Base-by-base conservation (phyloP, 2,888 invertebrate species). In the Ornithoptera alexandrae region DNA sequence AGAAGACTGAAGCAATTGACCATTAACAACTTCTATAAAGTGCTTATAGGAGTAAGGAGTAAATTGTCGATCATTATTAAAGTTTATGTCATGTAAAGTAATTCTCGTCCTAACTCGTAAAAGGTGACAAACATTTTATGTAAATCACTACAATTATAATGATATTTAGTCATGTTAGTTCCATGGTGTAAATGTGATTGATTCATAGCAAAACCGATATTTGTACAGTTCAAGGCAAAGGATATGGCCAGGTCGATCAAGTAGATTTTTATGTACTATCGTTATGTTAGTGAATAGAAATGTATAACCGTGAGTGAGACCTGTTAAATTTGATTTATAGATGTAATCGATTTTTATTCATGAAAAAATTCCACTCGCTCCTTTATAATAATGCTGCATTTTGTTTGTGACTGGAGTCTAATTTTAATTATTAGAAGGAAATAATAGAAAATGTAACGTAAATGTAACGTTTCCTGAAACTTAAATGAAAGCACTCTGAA, bases 81-180 rank as follows among this genome's bases (percentile, higher is more conserved):
- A 10, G 36, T 20, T 22, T 22, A 39, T 62, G 56, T 69, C 42
- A 65, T 65, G 62, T 46, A 62, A 65, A 63, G 42, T 20, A 57
- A 7, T 17, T 2, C 5, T 17, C 22, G 46, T 57, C 62, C 36
- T 62, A 58, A 57, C 18, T 69, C 4, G 15, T 18, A 46, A 60
- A 62, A 30, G 39, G 39, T 61, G 59, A n/a, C 22, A 59, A 64
- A 69, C 56, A 68, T 66, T 69, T 63, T 57, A 64, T 60, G 60
- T 73, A 73, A 79, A 77, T 77, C 76, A 76, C 78, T 79, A 74
- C 83, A 74, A 81, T 85, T 82, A 82, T 77, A 78, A 77, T 72
- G 75, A 78, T 74, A 76, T 72, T 70, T 72, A 79, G 73, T 75
- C 75, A 74, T 77, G 76, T 75, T 75, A 75, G 71, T 62, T 73